phyloP scores from a whole-genome alignment of 2,113 vertebrate genomes.

The Colistium nudipinnis region DNA sequence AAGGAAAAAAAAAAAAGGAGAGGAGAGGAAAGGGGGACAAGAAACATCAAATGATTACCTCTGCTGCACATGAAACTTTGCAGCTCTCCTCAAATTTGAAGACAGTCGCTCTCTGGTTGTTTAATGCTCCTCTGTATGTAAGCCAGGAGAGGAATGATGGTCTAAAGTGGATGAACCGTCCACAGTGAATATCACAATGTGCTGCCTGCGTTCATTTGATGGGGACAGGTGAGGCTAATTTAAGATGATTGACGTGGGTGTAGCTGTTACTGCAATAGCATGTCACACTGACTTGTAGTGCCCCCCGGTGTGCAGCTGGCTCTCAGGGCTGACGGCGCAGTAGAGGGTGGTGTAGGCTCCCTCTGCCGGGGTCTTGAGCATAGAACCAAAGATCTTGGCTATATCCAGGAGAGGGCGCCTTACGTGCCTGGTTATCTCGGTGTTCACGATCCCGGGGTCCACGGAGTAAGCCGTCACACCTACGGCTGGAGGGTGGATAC shows the following conservation, averaged over 20 bases:
- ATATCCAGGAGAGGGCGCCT: slow-evolving; percentile 51
- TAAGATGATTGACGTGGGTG: background rate
- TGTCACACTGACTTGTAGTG: slow-evolving; percentile 72
- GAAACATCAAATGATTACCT: background rate
- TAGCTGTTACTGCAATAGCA: background rate
- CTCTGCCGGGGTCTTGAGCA: slow-evolving; percentile 73
- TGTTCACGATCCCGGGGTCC: slow-evolving; percentile 76
- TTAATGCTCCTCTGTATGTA: background rate
- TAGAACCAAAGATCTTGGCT: slow-evolving; percentile 40
- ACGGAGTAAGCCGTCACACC: slow-evolving; percentile 74
- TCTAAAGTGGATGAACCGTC: background rate
- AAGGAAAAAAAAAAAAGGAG: background rate
- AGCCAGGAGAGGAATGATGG: background rate
- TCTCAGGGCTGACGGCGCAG: slow-evolving; percentile 73
- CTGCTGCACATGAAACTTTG: background rate
- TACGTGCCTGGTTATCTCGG: slow-evolving; percentile 66
- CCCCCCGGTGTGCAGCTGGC: slow-evolving; percentile 65
- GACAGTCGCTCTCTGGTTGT: background rate
- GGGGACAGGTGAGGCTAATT: too few relatives aligned
- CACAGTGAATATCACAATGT: background rate
- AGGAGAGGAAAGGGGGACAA: background rate
- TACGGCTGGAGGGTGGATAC: slow-evolving; percentile 39
- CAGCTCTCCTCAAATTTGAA: background rate
- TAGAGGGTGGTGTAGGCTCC: slow-evolving; percentile 76
- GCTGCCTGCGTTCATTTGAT: background rate